Percentiles rank a stretch among this genome's conserved stretches.
phyloP scores from a whole-genome alignment of 1,140 invertebrate genomes.

The Cotesia typhae region DNA sequence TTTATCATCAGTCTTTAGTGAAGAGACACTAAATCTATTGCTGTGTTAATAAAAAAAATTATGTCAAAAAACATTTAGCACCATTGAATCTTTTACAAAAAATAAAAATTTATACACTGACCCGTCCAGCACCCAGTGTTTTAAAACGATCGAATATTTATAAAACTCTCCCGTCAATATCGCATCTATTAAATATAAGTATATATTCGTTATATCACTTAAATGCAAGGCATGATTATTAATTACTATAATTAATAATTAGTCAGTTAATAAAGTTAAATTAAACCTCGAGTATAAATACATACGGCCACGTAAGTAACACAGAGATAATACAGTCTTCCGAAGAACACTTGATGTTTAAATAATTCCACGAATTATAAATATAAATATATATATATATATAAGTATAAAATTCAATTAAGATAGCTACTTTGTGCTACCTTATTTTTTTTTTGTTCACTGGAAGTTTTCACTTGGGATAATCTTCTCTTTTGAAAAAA shows the following conservation, averaged over 20 bases:
- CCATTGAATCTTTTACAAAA: neutral
- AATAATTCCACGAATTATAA: constrained; percentile 11
- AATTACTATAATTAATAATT: neutral
- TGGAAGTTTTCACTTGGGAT: neutral
- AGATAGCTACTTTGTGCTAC: neutral
- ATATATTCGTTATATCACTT: constrained; percentile 6
- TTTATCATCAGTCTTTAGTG: too few species aligned
- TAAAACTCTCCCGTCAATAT: constrained; percentile 13
- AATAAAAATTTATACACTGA: constrained; percentile 16
- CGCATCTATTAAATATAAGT: neutral
- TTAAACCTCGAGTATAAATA: constrained; percentile 29
- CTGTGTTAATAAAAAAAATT: neutral
- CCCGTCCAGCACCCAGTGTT: constrained; percentile 19
- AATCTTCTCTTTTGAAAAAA: neutral
- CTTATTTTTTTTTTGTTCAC: constrained; percentile 5
- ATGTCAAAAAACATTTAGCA: neutral
- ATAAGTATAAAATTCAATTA: constrained; percentile 10
- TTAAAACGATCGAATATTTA: neutral
- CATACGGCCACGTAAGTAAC: constrained; percentile 31
- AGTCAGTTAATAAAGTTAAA: neutral
- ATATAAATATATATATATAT: constrained; percentile 11
- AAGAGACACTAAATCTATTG: too few species aligned
- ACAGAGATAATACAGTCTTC: constrained; percentile 21
- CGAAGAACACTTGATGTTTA: constrained; percentile 14
- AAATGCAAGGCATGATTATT: constrained; percentile 16